Percentiles rank a stretch among this genome's conserved stretches.
phyloP scores from a whole-genome alignment of 2,888 invertebrate species.

The Ophioninae sp. region DNA sequence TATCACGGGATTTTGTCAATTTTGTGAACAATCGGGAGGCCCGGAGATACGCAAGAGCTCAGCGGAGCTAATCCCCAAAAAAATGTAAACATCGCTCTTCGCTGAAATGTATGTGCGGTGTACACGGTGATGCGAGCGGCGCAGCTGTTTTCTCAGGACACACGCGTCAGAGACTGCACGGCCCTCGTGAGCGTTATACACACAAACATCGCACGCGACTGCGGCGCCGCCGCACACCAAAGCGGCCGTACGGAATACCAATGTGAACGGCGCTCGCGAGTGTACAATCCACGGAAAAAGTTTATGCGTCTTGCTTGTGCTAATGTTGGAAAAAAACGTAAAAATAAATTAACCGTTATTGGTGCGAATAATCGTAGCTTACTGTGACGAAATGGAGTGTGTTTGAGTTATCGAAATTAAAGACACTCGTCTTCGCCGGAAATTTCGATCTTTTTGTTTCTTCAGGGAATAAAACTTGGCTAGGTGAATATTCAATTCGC shows the following conservation, averaged over 20 bases:
- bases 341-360: no score
- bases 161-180: constrained; percentile 23
- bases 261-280: not conserved
- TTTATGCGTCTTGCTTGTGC: not conserved
- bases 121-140: constrained; percentile 24
- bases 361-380: no score
- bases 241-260: not conserved
- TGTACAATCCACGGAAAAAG: not conserved
- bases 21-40: constrained; percentile 46
- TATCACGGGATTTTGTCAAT: constrained; percentile 61
- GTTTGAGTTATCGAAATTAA: no score
- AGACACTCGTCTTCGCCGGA: no score
- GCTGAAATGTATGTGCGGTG: constrained; percentile 28
- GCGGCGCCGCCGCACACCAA: not conserved
- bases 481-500: no score
- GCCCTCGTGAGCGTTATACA: not conserved
- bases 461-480: no score
- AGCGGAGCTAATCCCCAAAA: constrained; percentile 48
- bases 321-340: no score
- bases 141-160: constrained; percentile 63
- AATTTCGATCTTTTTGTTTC: no score
- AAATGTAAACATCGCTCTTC: constrained; percentile 58
- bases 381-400: no score
- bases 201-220: not conserved
- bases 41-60: constrained; percentile 57